phyloP scores from a whole-genome alignment of 2,888 invertebrate species.

The Drosophila meridiana region DNA sequence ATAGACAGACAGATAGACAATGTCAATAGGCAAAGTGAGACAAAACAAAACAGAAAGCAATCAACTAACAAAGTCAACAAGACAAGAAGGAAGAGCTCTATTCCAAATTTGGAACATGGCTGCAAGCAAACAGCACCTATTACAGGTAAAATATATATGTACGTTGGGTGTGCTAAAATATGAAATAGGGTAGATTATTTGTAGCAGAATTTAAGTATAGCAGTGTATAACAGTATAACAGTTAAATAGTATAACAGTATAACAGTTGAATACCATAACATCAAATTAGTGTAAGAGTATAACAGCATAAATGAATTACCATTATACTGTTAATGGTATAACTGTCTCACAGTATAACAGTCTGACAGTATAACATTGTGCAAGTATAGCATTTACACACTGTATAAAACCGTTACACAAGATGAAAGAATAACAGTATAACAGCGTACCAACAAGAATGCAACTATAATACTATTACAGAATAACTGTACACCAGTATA shows the following conservation, averaged over 20 bases:
- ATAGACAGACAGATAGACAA: background rate
- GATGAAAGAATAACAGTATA: background rate
- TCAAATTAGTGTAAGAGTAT: background rate
- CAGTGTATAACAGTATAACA: background rate
- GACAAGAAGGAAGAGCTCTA: background rate
- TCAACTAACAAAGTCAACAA: slow-evolving; percentile 8
- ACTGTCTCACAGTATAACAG: background rate
- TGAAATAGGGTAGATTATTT: background rate
- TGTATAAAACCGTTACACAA: background rate
- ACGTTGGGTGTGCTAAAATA: background rate
- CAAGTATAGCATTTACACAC: background rate
- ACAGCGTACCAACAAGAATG: background rate
- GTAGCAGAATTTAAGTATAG: background rate
- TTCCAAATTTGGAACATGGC: background rate
- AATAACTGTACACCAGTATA: background rate
- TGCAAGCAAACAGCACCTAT: background rate
- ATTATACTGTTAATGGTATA: background rate
- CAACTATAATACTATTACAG: too few relatives aligned
- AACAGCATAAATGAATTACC: background rate
- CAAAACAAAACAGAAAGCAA: slow-evolving; percentile 4
- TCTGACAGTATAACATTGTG: background rate
- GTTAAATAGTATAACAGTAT: background rate
- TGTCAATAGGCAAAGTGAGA: slow-evolving; percentile 11
- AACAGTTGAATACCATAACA: background rate
- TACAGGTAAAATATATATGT: background rate